A percentile compares a stretch with the other conserved stretches of the same genome.
Conservation (phyloP, 2,113 vertebrate genomes). For the Philantomba maxwellii region DNA sequence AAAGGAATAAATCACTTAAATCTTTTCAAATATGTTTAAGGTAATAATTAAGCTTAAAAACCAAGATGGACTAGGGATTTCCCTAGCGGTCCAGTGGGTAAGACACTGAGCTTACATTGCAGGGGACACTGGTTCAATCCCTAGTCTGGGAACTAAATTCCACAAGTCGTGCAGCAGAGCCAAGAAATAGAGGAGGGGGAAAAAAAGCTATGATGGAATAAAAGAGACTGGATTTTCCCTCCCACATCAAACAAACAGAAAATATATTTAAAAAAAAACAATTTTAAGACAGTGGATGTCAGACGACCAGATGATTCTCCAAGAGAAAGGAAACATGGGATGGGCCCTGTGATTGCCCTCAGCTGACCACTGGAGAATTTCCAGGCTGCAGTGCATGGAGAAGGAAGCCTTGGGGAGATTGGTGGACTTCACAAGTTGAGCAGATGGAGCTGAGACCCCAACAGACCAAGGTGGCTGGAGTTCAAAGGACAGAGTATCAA, state of each 20-base stretch:
- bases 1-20: not conserved
- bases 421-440: too few species aligned
- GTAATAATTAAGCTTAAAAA: not conserved
- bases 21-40: not conserved
- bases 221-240: not conserved
- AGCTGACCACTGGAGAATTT: not conserved
- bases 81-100: not conserved
- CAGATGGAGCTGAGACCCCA: not conserved
- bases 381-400: not conserved
- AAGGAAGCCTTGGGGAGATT: not conserved
- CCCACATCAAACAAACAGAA: not conserved
- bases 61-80: not conserved
- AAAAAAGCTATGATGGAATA: not conserved
- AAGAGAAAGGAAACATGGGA: not conserved
- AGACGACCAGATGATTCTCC: not conserved
- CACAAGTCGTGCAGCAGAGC: accelerated
- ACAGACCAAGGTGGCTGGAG: not conserved
- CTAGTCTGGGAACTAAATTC: not conserved
- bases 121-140: not conserved
- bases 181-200: not conserved
- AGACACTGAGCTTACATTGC: not conserved
- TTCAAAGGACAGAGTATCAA: not conserved
- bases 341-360: too few species aligned
- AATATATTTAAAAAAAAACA: not conserved
- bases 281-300: not conserved